These are phyloP conservation scores for Alouatta palliata DNA, from an alignment of 2,113 vertebrate species.

Conservation along the genomic window DNA sequence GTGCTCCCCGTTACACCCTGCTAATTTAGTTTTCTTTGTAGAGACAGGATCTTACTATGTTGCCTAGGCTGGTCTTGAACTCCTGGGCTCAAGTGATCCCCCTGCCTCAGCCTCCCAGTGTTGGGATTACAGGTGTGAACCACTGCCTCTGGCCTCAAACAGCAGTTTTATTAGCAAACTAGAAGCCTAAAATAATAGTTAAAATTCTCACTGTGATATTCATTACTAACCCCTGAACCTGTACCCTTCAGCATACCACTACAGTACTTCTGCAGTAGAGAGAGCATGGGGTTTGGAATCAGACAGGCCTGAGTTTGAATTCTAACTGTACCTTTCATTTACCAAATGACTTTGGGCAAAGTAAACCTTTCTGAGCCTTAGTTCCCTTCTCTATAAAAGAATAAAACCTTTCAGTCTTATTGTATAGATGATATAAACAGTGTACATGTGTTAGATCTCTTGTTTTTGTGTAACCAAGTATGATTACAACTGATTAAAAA, in stretches of 20 bases:
- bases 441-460: not conserved
- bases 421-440: not conserved
- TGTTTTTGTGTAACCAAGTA: not conserved
- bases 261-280: not conserved
- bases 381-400: not conserved
- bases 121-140: no score
- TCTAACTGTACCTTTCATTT: not conserved
- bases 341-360: slow-evolving; percentile 25
- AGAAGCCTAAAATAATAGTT: not conserved
- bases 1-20: no score
- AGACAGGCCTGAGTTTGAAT: not conserved
- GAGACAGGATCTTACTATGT: no score
- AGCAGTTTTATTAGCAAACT: not conserved
- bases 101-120: no score
- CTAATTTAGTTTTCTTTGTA: no score
- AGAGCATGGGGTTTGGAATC: not conserved
- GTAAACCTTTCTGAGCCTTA: not conserved
- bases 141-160: not conserved
- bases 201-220: not conserved
- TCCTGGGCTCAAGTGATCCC: no score
- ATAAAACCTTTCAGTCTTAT: not conserved
- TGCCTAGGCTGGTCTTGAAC: no score
- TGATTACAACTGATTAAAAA: slow-evolving; percentile 23
- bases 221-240: not conserved
- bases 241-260: not conserved